Conservation (phyloP, 2,797 vertebrate species). For the Sebastiscus albofasciatus region DNA sequence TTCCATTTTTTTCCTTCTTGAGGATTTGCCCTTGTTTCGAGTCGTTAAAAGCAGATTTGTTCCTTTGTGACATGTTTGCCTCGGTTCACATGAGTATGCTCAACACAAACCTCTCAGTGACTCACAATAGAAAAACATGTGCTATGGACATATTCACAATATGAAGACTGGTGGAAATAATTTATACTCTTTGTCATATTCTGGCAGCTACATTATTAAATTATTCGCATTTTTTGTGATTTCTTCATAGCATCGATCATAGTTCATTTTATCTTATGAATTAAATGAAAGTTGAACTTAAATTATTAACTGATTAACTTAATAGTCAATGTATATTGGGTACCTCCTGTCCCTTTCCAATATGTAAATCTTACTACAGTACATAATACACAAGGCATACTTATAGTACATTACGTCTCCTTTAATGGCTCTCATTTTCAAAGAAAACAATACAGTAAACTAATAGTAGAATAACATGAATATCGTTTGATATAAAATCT, state of each 20-base stretch:
- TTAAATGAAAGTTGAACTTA: background rate
- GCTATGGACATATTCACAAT: background rate
- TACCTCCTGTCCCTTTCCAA: background rate
- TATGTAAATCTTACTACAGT: background rate
- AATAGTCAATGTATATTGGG: background rate
- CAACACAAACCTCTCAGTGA: constrained; percentile 36
- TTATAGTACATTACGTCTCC: background rate
- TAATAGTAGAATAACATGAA: background rate
- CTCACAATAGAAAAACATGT: constrained; percentile 19
- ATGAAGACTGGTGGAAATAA: background rate
- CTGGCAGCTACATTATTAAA: background rate
- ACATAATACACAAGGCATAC: background rate
- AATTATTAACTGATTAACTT: background rate
- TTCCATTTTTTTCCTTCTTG: constrained; percentile 33
- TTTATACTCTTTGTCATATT: background rate
- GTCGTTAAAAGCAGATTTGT: constrained; percentile 49
- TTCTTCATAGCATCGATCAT: background rate
- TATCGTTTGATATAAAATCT: background rate
- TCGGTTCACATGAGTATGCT: constrained; percentile 24
- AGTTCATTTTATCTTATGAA: background rate
- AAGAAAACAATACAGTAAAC: background rate
- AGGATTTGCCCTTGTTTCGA: constrained; percentile 48
- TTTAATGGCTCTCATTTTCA: background rate
- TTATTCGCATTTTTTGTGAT: background rate
- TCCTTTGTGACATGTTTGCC: constrained; percentile 48